These are phyloP conservation scores for Cherax destructor DNA, from an alignment of 1,140 invertebrate species.

Conservation along the genomic window DNA sequence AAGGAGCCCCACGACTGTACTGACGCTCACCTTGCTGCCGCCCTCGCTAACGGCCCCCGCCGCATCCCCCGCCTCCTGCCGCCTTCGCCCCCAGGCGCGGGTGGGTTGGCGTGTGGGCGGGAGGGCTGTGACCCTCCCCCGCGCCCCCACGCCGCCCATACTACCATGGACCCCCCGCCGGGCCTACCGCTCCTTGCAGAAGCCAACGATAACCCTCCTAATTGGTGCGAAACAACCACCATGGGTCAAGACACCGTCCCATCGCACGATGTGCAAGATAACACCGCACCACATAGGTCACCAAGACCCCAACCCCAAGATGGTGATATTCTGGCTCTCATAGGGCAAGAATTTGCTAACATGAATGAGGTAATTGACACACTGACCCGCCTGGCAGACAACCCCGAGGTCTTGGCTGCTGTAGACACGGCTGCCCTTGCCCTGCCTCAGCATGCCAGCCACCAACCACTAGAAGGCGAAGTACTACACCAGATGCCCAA, in stretches of 20 bases:
- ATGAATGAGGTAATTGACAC: constrained; percentile 66
- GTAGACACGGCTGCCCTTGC: constrained; percentile 13
- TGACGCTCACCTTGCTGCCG: constrained; percentile 56
- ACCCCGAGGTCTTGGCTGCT: constrained; percentile 56
- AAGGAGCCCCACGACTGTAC: constrained; percentile 68
- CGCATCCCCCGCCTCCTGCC: constrained; percentile 45
- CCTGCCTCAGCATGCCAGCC: not conserved
- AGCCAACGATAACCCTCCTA: not conserved
- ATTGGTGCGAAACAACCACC: not conserved
- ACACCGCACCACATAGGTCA: constrained; percentile 33
- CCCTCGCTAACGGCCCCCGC: constrained; percentile 57
- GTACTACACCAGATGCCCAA: constrained; percentile 50
- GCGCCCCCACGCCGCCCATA: constrained; percentile 62
- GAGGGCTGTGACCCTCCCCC: constrained; percentile 56
- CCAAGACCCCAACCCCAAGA: constrained; percentile 37
- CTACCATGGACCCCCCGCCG: constrained; percentile 63
- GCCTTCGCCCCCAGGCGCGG: constrained; percentile 26
- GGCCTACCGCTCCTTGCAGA: constrained; percentile 20
- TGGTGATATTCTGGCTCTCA: constrained; percentile 56
- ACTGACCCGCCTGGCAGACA: constrained; percentile 51
- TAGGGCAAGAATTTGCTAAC: constrained; percentile 50
- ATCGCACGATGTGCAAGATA: not conserved
- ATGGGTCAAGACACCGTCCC: constrained; percentile 49
- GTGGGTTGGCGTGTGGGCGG: constrained; percentile 63
- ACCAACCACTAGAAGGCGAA: not conserved